Evolutionary conservation across 2,797 vertebrate genomes (phyloP).

Genomic region (Discoglossus pictus): DNA sequence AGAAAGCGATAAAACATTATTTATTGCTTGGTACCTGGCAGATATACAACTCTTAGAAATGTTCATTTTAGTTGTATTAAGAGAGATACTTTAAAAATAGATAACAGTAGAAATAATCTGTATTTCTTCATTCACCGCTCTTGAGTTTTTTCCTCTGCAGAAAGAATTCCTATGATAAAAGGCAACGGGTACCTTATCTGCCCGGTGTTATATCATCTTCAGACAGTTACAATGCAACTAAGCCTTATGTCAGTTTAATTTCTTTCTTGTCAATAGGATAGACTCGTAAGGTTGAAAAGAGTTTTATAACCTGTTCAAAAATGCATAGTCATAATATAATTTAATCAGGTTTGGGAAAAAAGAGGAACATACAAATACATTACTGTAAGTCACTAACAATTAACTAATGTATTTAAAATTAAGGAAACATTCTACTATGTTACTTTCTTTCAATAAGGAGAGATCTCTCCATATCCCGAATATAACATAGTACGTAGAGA

Average conservation of each 20-base stretch:
- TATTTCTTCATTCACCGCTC: slow-evolving; percentile 56
- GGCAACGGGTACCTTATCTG: slow-evolving; percentile 46
- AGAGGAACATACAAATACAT: too few species aligned
- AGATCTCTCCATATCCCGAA: too few species aligned
- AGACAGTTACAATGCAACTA: slow-evolving; percentile 14
- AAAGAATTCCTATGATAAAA: slow-evolving; percentile 26
- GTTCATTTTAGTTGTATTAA: too few species aligned
- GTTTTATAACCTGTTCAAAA: background rate
- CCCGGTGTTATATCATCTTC: slow-evolving; percentile 47
- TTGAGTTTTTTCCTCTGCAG: slow-evolving; percentile 43
- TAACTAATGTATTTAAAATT: too few species aligned
- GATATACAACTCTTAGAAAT: too few species aligned
- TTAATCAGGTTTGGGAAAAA: slow-evolving; percentile 6
- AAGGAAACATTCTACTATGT: too few species aligned
- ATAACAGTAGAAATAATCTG: slow-evolving; percentile 59
- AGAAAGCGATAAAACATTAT: too few species aligned
- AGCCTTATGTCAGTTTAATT: slow-evolving; percentile 23
- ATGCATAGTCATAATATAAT: background rate
- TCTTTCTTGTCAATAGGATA: slow-evolving; percentile 1
- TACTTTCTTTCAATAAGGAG: too few species aligned
- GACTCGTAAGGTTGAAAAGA: background rate
- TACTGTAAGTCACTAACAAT: too few species aligned
- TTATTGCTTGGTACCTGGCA: too few species aligned
- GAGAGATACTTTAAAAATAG: slow-evolving; percentile 50
- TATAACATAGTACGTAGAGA: too few species aligned